These are phyloP conservation scores for Otolemur garnettii DNA, from an alignment of 2,113 vertebrate genomes.

Conservation along the genomic window DNA sequence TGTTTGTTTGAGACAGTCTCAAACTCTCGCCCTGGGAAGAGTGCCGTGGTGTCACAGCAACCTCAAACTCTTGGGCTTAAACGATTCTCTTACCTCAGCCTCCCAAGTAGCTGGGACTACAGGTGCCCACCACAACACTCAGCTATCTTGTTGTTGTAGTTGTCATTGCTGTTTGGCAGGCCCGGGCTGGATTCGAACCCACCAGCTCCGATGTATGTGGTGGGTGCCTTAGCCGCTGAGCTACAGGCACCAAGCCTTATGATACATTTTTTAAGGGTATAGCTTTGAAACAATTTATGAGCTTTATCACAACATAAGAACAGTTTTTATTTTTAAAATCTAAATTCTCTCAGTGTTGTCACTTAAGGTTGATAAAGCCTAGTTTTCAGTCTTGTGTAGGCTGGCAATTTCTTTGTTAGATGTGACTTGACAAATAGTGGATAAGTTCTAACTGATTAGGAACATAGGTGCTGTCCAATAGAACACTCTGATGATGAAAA, in stretches of 20 bases:
- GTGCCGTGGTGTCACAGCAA: no score
- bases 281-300: constrained; percentile 33
- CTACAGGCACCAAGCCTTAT: neutral
- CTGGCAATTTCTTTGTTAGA: neutral
- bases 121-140: no score
- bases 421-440: neutral
- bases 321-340: neutral
- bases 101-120: no score
- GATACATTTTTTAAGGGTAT: constrained; percentile 14
- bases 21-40: no score
- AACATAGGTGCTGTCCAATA: neutral
- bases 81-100: no score
- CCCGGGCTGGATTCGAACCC: no score
- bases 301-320: neutral
- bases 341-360: neutral
- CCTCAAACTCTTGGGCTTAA: no score
- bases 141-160: no score
- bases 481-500: neutral
- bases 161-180: no score
- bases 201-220: no score
- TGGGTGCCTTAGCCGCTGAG: no score
- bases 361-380: neutral
- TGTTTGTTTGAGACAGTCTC: neutral
- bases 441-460: neutral
- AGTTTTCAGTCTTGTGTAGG: neutral